A percentile compares a stretch with the other conserved stretches of the same genome.
Conservation (phyloP, 2,888 invertebrate species). For the Nyleta sp. region DNA sequence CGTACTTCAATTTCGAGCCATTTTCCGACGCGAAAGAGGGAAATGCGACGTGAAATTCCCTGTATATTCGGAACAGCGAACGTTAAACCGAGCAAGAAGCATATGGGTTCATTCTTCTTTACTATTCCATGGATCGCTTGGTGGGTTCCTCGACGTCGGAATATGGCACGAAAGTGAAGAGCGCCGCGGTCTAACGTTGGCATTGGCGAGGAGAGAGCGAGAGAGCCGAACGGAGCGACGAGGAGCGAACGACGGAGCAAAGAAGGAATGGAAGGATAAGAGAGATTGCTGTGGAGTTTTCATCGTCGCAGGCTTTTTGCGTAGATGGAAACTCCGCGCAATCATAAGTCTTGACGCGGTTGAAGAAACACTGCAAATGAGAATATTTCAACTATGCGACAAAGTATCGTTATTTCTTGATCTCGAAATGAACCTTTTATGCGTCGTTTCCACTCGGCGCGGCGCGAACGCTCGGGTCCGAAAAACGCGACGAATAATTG, state of each 20-base stretch:
- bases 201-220: no score
- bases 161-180: conserved; percentile 64
- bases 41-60: conserved; percentile 67
- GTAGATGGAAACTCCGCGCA: conserved; percentile 68
- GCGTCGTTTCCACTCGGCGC: conserved; percentile 16
- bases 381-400: conserved; percentile 63
- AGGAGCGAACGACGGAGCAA: conserved; percentile 26
- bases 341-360: conserved; percentile 72
- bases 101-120: conserved; percentile 65
- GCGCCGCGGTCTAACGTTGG: conserved; percentile 46
- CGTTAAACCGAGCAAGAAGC: conserved; percentile 66
- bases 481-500: conserved; percentile 32
- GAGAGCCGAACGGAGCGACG: conserved; percentile 21
- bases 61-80: conserved; percentile 62
- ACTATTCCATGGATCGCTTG: conserved; percentile 61
- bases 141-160: conserved; percentile 58
- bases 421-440: conserved; percentile 57
- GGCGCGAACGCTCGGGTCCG: background rate
- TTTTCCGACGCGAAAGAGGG: conserved; percentile 55
- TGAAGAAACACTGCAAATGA: conserved; percentile 72
- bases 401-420: conserved; percentile 64
- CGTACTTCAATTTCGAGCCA: conserved; percentile 63
- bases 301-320: conserved; percentile 66
- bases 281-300: conserved; percentile 72
- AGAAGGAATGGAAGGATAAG: conserved; percentile 57